phyloP scores from a whole-genome alignment of 2,888 invertebrate genomes.

The Theretra japonica region DNA sequence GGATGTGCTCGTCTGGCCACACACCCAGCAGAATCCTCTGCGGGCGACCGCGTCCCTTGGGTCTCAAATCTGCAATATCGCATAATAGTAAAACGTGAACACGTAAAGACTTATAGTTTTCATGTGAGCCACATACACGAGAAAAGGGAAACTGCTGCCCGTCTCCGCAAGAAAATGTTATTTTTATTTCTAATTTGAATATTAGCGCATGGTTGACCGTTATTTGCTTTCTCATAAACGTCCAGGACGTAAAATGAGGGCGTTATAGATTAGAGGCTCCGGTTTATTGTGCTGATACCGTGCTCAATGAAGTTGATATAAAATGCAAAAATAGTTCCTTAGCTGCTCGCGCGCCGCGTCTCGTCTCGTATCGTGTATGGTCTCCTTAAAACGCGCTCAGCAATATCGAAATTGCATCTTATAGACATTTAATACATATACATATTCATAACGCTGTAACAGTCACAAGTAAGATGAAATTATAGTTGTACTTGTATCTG shows the following conservation, averaged over 20 bases:
- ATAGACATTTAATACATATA: slow-evolving; percentile 35
- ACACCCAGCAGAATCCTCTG: slow-evolving; percentile 95
- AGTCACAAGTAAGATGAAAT: slow-evolving; percentile 36
- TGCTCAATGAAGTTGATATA: slow-evolving; percentile 17
- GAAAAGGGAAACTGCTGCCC: not conserved
- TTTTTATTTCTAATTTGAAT: not conserved
- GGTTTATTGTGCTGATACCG: not conserved
- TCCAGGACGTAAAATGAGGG: not conserved
- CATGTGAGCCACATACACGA: slow-evolving; percentile 34
- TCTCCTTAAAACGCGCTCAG: slow-evolving; percentile 32
- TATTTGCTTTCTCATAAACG: not conserved
- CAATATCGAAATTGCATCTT: slow-evolving; percentile 31
- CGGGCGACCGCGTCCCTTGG: slow-evolving; percentile 95
- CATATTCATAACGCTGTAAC: slow-evolving; percentile 38
- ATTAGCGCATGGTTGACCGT: not conserved
- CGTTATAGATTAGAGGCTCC: not conserved
- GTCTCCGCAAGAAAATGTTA: not conserved
- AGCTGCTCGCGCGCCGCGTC: slow-evolving; percentile 5
- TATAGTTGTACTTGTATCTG: slow-evolving; percentile 26
- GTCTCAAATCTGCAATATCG: slow-evolving; percentile 90
- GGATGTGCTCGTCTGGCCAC: slow-evolving; percentile 97
- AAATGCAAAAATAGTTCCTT: slow-evolving; percentile 14
- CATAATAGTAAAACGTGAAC: slow-evolving; percentile 82
- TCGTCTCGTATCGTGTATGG: slow-evolving; percentile 29
- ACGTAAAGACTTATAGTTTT: slow-evolving; percentile 53